phyloP scores from a whole-genome alignment of 2,113 vertebrate species.

The Semicossyphus pulcher region DNA sequence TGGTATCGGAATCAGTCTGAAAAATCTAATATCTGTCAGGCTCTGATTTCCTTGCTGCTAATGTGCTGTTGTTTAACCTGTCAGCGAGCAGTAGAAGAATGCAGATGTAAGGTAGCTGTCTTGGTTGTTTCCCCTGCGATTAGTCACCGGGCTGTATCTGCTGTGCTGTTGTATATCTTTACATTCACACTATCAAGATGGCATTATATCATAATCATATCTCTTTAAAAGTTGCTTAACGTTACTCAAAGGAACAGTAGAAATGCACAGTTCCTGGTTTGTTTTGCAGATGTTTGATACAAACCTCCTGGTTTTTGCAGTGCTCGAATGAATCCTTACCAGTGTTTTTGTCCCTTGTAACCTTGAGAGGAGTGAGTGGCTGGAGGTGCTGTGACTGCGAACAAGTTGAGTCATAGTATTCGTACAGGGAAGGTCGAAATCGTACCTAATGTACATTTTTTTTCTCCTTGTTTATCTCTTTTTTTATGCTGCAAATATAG shows the following conservation, averaged over 20 bases:
- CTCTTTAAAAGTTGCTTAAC: conserved; percentile 58
- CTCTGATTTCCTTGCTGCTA: conserved; percentile 57
- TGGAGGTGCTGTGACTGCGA: conserved; percentile 51
- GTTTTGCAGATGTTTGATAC: conserved; percentile 67
- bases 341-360: conserved; percentile 51
- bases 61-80: conserved; percentile 52
- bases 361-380: conserved; percentile 64
- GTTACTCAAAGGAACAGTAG: conserved; percentile 28
- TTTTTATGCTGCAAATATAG: conserved; percentile 11
- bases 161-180: conserved; percentile 56
- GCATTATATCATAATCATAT: conserved; percentile 62
- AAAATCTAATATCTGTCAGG: no score
- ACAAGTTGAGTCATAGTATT: conserved; percentile 51
- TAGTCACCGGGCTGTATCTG: conserved; percentile 65
- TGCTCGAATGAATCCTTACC: conserved; percentile 30
- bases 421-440: conserved; percentile 19
- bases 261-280: conserved; percentile 50
- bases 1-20: no score
- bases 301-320: conserved; percentile 29
- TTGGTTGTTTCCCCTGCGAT: conserved; percentile 51
- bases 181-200: conserved; percentile 60
- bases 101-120: conserved; percentile 59
- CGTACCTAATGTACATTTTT: conserved; percentile 26
- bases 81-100: conserved; percentile 48
- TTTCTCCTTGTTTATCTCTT: background rate